Conservation (phyloP, 2,888 invertebrate genomes). For the Dynastes grantii region DNA sequence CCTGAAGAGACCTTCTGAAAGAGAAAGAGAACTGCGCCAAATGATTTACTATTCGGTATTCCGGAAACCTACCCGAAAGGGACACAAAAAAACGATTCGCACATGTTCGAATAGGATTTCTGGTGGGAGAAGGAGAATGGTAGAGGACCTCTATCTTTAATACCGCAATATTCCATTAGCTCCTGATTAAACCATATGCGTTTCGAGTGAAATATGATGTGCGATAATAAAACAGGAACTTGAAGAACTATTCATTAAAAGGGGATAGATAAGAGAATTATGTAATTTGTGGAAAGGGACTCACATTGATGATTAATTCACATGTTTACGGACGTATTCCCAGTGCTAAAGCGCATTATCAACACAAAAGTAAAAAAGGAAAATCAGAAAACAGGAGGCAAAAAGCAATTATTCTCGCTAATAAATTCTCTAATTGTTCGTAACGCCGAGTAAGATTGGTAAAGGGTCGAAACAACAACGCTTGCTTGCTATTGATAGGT, state of each 20-base stretch:
- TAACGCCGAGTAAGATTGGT: too few relatives aligned
- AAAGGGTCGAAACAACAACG: too few relatives aligned
- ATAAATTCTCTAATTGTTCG: too few relatives aligned
- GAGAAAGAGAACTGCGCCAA: background rate
- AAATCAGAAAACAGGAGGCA: too few relatives aligned
- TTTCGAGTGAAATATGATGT: background rate
- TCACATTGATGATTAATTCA: too few relatives aligned
- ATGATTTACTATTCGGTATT: constrained; percentile 36
- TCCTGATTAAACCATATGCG: constrained; percentile 1
- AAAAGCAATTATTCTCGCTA: too few relatives aligned
- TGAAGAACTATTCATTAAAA: background rate
- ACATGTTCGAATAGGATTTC: background rate
- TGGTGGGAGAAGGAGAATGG: background rate
- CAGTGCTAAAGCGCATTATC: too few relatives aligned
- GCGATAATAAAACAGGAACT: background rate
- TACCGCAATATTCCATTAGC: constrained; percentile 11
- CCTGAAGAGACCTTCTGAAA: constrained; percentile 26
- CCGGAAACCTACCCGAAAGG: constrained; percentile 17
- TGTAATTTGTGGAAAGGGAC: too few relatives aligned
- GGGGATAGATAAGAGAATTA: too few relatives aligned
- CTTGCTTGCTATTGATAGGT: too few relatives aligned
- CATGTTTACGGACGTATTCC: too few relatives aligned
- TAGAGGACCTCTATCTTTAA: background rate
- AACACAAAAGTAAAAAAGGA: too few relatives aligned
- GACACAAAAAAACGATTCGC: constrained; percentile 3